Base-by-base conservation (phyloP, 2,888 invertebrate species). In the Drosophila neutralis region DNA sequence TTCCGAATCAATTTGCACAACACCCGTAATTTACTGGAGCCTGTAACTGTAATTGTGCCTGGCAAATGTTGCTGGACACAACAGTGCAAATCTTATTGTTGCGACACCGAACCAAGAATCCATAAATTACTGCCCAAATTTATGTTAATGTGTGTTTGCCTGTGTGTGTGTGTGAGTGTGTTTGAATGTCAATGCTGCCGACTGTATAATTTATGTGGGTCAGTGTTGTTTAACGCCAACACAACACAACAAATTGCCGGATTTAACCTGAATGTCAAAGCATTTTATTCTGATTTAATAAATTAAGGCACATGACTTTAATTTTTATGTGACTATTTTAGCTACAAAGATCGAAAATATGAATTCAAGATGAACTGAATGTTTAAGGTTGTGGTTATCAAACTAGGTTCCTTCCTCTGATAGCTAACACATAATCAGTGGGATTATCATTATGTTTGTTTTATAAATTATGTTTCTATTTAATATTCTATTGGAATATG, bases 81-180 rank as follows among this genome's bases (percentile, higher is more conserved):
- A 27, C 33, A 31, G 33, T 51, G 11, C 35, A 65, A 65, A 65
- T 71, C 65, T 56, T 57, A 56, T 52, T 65, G 65, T 51, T 65
- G 71, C 36, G 58, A 69, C 70, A 64, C 36, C 40, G 35, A 52
- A 54, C 57, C 48, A 27, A 51, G 7, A 59, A 57, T 53, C 45
- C 69, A 74, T 69, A 54, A 90, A 90, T 90, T 82, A 81, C 73
- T 24, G 35, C 21, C 24, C 38, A 62, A 83, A 79, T 83, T 83
- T 76, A 83, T 82, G 82, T 73, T 80, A 70, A 78, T 76, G 60
- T 69, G 63, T 58, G 51, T 69, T 69, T 35, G 40, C 58, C 35
- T 53, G 15, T 38, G 15, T 27, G 27, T 27, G 33, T 48, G 27
- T 38, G 51, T 56, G 36, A 54, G 53, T 53, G n/a, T 42, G 45